Evolutionary conservation across 2,797 vertebrate genomes (phyloP).

Genomic region (Argya squamiceps): DNA sequence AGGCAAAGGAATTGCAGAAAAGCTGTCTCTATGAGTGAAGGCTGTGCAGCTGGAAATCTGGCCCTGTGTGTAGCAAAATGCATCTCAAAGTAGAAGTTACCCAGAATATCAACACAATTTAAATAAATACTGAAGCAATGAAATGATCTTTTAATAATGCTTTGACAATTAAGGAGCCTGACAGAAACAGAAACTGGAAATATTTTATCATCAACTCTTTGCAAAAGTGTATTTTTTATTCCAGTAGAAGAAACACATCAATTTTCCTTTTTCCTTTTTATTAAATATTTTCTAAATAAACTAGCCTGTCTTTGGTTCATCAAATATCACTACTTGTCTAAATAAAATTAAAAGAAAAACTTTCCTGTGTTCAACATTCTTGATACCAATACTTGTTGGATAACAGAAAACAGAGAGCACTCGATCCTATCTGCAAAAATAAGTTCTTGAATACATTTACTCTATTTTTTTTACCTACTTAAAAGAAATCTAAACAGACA

Average conservation of each 20-base stretch:
- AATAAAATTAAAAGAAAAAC: not conserved
- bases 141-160: constrained; percentile 32
- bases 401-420: not conserved
- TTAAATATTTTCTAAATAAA: constrained; percentile 19
- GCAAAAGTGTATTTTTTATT: not conserved
- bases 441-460: not conserved
- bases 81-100: not conserved
- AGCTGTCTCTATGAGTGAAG: not conserved
- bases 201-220: not conserved
- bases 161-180: constrained; percentile 29
- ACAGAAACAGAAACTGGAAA: constrained; percentile 31
- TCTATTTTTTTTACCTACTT: not conserved
- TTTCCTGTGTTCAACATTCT: not conserved
- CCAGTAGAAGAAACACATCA: not conserved
- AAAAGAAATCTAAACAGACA: constrained; percentile 19
- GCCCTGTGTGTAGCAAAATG: rapidly evolving
- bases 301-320: not conserved
- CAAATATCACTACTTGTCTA: not conserved
- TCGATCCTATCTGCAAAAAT: not conserved
- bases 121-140: not conserved
- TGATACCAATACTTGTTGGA: not conserved
- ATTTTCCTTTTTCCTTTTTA: not conserved
- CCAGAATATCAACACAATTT: not conserved
- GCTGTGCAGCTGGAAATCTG: not conserved
- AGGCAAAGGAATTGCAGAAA: not conserved